Base-by-base conservation (phyloP, 2,113 vertebrate genomes). In the Ornithorhynchus anatinus region DNA sequence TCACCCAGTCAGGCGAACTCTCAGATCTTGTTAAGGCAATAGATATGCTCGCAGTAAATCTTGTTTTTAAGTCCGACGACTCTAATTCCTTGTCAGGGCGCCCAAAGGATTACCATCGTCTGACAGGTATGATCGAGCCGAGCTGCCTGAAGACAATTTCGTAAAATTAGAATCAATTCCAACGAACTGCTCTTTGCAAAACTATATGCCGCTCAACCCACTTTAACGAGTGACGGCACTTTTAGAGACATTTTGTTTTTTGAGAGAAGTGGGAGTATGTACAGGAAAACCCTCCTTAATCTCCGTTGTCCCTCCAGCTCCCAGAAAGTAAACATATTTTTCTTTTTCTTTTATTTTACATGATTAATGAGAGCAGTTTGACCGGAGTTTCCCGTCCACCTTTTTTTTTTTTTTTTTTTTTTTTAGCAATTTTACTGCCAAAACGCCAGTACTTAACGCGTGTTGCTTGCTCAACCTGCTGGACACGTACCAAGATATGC, bases 21-120 rank as follows among this genome's bases (percentile, higher is more conserved):
- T 78, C 50, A 53, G 68, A 59, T 67, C 67, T 67, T 63, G 69
- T 77, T 75, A 78, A 80, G 58, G 68, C 71, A 70, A n/a, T n/a
- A n/a, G n/a, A n/a, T n/a, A n/a, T n/a, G n/a, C n/a, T n/a, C n/a
- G n/a, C n/a, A n/a, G n/a, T n/a, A n/a, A n/a, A n/a, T n/a, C n/a
- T n/a, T n/a, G n/a, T n/a, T n/a, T n/a, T n/a, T n/a, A n/a, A n/a
- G n/a, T 87, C 80, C 69, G 79, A 86, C 89, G 87, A 88, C 81
- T 82, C 72, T 64, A 81, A 71, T 87, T 89, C 88, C 88, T 90
- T 82, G 73, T 89, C 86, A 85, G 86, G 87, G 87, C 79, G 62
- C 79, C 81, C 85, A 38, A 87, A 36, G 80, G 89, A 82, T 81
- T 85, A 73, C 70, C 82, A 80, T 75, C 57, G 80, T 77, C 84